Conservation (phyloP, 2,888 invertebrate species). For the Meiosimyza platycephala region DNA sequence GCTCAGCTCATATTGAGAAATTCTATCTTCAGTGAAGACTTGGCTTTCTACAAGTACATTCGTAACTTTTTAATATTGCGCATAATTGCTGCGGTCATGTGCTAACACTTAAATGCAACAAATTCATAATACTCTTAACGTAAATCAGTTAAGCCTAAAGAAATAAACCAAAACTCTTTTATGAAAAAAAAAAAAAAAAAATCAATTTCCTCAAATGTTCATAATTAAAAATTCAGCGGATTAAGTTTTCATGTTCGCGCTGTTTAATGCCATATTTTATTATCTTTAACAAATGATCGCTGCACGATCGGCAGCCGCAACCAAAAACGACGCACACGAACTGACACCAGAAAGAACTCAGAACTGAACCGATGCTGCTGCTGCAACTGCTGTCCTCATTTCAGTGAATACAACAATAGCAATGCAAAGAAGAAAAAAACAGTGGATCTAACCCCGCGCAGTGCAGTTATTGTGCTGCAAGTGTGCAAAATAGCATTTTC, state of each 20-base stretch:
- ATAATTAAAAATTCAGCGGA: conserved; percentile 29
- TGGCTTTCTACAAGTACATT: too few relatives aligned
- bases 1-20: too few relatives aligned
- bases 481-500: too few relatives aligned
- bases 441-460: not conserved
- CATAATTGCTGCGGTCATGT: too few relatives aligned
- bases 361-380: conserved; percentile 35
- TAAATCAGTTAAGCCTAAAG: too few relatives aligned
- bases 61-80: too few relatives aligned
- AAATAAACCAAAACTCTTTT: too few relatives aligned
- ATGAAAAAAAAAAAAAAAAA: not conserved
- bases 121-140: too few relatives aligned
- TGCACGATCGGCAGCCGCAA: conserved; percentile 60
- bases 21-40: too few relatives aligned
- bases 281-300: conserved; percentile 59
- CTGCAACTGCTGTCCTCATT: conserved; percentile 14
- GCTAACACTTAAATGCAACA: too few relatives aligned
- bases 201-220: conserved; percentile 19
- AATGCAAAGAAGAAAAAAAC: too few relatives aligned
- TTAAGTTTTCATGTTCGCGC: conserved; percentile 15
- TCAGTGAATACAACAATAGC: conserved; percentile 5
- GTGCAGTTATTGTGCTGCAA: too few relatives aligned
- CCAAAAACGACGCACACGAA: conserved; percentile 59
- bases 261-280: conserved; percentile 29
- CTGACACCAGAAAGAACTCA: conserved; percentile 42